Evolutionary conservation across 35 echinoderm and acorn worm species (phyloP), one percentile per base, ranked within the genome.

Genomic region (Patiria miniata): DNA sequence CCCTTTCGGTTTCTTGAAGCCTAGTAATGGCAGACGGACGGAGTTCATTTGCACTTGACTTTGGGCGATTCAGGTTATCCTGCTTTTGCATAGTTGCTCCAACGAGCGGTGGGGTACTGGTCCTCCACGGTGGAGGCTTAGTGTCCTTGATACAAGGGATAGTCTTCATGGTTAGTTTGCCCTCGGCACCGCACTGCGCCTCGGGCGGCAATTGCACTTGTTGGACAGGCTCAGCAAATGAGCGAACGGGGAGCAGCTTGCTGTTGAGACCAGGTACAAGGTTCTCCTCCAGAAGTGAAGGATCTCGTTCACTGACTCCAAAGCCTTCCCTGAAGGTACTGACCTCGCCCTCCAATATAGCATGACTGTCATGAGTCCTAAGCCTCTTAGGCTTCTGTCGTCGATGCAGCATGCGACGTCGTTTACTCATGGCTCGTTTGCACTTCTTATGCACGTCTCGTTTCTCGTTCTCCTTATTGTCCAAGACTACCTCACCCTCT

Each of bases 291-390:
- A 90, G 83, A 37, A 81, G 83, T 32, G 82, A 58, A 5, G 81
- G 80, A 32, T 91, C 93, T 39, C 93, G 52, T 81, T 95, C 93
- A 85, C 93, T 95, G 6, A 87, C 86, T 37, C 89, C 93, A 51
- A 91, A 85, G 14, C 86, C 86, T 36, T 89, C 92, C 14, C 93
- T 86, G 84, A 94, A 98, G 22, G 96, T 98, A 77, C 96, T 98
- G 29, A 98, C 87, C 52, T 98, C 96, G 14, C 96, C 96, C 77
- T 98, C 96, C 42, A 94, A 78, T 81, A 98, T 98, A 14, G 96
- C 96, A 84, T 98, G 96, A 29, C 96, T 98, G 77, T 98, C 96
- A 39, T 95, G 93, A 22, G 86, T 61, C 26, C 89, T 36, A 26
- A 91, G 79, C 16, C 85, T 69, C 47, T 94, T 94, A 9, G 89